These are phyloP conservation scores for Eucidaris tribuloides DNA, from an alignment of 35 echinoderm and acorn worm species.

Conservation along the genomic window DNA sequence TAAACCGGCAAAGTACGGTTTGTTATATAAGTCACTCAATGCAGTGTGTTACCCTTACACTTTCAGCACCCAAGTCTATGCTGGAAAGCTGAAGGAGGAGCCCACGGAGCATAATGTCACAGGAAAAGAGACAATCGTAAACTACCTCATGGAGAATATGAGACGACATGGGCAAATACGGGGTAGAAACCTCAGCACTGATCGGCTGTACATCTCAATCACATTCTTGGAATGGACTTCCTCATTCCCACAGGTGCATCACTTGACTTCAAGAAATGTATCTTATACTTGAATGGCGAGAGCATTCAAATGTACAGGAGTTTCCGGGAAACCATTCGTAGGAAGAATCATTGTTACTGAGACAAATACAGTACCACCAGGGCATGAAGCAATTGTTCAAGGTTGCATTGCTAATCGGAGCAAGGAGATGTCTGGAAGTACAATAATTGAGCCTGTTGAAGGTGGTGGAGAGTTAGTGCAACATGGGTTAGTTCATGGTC, in stretches of 20 bases:
- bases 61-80: not conserved
- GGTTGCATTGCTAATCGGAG: no score
- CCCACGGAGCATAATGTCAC: not conserved
- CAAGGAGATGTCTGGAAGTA: no score
- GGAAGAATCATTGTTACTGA: not conserved
- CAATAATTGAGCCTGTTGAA: no score
- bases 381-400: not conserved
- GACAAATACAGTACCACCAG: not conserved
- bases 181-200: not conserved
- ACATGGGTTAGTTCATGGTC: no score
- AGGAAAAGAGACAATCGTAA: not conserved
- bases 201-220: not conserved
- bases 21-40: no score
- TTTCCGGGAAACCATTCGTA: not conserved
- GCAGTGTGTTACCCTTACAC: no score
- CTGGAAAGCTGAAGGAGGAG: not conserved
- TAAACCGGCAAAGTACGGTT: not conserved
- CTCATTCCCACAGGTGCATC: not conserved
- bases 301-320: not conserved
- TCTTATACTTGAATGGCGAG: not conserved
- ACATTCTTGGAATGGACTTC: not conserved
- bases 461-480: no score
- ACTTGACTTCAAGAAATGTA: not conserved
- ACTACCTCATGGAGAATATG: not conserved
- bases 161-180: not conserved